Percentiles rank a stretch among this genome's conserved stretches.
Conservation (phyloP, 2,888 invertebrate genomes). For the Synergus laeviventris region DNA sequence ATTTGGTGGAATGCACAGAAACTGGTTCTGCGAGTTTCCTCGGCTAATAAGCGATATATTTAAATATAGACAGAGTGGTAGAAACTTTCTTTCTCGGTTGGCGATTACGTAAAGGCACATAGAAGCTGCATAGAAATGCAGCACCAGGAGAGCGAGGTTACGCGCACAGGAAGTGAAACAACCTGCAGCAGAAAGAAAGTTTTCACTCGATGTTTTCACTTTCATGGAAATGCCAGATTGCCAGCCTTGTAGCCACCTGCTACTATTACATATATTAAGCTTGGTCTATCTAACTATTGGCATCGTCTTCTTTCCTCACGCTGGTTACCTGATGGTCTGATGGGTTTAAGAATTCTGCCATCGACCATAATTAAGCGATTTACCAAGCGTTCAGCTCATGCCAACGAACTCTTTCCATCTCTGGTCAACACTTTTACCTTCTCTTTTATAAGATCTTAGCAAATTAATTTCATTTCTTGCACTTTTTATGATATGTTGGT, state of each 20-base stretch:
- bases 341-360: neutral
- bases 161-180: slow-evolving; percentile 76
- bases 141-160: slow-evolving; percentile 69
- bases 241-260: slow-evolving; percentile 53
- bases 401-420: slow-evolving; percentile 34
- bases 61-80: slow-evolving; percentile 60
- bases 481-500: neutral
- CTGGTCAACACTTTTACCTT: slow-evolving; percentile 32
- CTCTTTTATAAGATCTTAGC: slow-evolving; percentile 27
- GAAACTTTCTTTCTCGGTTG: slow-evolving; percentile 74
- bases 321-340: neutral
- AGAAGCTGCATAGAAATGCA: slow-evolving; percentile 73
- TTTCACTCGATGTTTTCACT: slow-evolving; percentile 75
- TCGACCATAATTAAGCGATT: slow-evolving; percentile 26
- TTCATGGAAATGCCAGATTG: slow-evolving; percentile 72
- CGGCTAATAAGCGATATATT: slow-evolving; percentile 59
- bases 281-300: slow-evolving; percentile 59
- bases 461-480: slow-evolving; percentile 9
- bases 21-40: slow-evolving; percentile 56
- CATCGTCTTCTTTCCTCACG: slow-evolving; percentile 53
- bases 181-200: slow-evolving; percentile 74
- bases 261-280: slow-evolving; percentile 65
- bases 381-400: neutral
- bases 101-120: slow-evolving; percentile 72
- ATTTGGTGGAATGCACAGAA: slow-evolving; percentile 55